Percentiles rank a stretch among this genome's conserved stretches.
phyloP scores from a whole-genome alignment of 1,140 invertebrate genomes.

The Vanessa tameamea region DNA sequence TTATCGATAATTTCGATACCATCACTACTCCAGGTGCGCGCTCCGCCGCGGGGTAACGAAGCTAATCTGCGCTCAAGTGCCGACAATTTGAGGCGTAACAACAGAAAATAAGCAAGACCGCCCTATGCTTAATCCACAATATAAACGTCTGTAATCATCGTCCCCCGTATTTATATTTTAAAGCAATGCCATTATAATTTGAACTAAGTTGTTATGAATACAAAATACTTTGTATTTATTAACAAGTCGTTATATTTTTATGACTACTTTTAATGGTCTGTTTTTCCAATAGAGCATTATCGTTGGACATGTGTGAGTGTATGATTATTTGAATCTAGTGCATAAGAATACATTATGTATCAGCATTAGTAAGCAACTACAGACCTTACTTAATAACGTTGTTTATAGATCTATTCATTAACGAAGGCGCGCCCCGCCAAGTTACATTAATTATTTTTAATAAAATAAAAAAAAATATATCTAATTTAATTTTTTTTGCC shows the following conservation, averaged over 20 bases:
- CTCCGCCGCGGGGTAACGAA: slow-evolving; percentile 73
- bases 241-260: neutral
- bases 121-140: slow-evolving; percentile 57
- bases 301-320: too few species aligned
- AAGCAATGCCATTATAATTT: slow-evolving; percentile 21
- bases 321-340: too few species aligned
- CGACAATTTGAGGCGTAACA: slow-evolving; percentile 78
- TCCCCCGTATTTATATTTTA: slow-evolving; percentile 25
- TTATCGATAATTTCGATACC: slow-evolving; percentile 25
- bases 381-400: too few species aligned
- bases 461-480: too few species aligned
- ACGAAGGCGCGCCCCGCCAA: too few species aligned
- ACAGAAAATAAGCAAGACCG: slow-evolving; percentile 76
- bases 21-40: slow-evolving; percentile 62
- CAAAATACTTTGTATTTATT: neutral
- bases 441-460: too few species aligned
- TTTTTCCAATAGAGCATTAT: too few species aligned
- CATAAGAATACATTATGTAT: too few species aligned
- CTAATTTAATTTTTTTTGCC: too few species aligned
- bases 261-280: too few species aligned
- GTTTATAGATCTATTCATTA: too few species aligned
- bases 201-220: neutral
- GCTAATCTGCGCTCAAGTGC: slow-evolving; percentile 79
- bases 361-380: too few species aligned
- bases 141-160: slow-evolving; percentile 57